phyloP scores from a whole-genome alignment of 2,888 invertebrate species.

The Drosophila robusta region DNA sequence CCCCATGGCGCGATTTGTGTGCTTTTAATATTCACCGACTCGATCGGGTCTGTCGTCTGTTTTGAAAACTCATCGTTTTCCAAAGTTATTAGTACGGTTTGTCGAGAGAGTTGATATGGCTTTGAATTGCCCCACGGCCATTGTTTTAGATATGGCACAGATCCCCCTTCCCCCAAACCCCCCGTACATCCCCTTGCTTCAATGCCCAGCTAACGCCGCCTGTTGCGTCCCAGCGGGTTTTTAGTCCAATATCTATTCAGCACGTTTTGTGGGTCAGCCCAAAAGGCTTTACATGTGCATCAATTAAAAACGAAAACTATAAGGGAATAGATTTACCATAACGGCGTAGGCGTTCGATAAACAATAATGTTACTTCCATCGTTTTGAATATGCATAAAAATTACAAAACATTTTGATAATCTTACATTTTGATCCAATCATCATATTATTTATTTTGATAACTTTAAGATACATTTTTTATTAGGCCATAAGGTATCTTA shows the following conservation, averaged over 20 bases:
- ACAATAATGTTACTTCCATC: background rate
- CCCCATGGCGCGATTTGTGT: slow-evolving; percentile 74
- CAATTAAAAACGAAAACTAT: slow-evolving; percentile 59
- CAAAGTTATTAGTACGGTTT: slow-evolving; percentile 67
- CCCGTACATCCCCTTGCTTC: background rate
- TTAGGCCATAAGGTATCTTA: too few species aligned
- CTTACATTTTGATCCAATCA: background rate
- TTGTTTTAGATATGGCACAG: slow-evolving; percentile 48
- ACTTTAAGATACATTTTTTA: background rate
- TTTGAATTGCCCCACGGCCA: slow-evolving; percentile 46
- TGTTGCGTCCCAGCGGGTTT: slow-evolving; percentile 71
- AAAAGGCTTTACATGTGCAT: slow-evolving; percentile 60
- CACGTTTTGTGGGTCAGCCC: slow-evolving; percentile 65
- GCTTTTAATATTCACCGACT: slow-evolving; percentile 78
- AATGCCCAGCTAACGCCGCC: slow-evolving; percentile 51
- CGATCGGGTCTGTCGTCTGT: slow-evolving; percentile 43
- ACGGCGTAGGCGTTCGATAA: slow-evolving; percentile 22
- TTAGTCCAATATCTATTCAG: slow-evolving; percentile 50
- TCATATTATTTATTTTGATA: background rate
- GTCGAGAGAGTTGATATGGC: slow-evolving; percentile 39
- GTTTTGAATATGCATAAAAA: slow-evolving; percentile 4
- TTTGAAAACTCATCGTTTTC: slow-evolving; percentile 79
- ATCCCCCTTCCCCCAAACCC: background rate
- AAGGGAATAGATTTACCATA: slow-evolving; percentile 16
- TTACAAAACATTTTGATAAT: slow-evolving; percentile 3